phyloP scores from a whole-genome alignment of 2,797 vertebrate species.

The Lepilemur septentrionalis region DNA sequence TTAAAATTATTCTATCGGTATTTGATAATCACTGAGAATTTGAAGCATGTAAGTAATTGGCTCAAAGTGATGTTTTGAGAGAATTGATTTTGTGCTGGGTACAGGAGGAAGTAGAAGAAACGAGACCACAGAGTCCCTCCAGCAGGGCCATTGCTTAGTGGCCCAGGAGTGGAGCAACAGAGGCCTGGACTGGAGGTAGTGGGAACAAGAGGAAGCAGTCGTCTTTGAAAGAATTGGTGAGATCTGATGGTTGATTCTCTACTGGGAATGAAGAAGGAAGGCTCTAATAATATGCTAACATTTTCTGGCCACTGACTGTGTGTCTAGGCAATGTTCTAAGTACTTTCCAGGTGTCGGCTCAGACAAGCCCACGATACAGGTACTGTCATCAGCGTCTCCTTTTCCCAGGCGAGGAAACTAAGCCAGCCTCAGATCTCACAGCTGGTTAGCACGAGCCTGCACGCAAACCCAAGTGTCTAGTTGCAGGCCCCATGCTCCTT shows the following conservation, averaged over 20 bases:
- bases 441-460: background rate
- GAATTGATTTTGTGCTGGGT: background rate
- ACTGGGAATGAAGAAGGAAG: background rate
- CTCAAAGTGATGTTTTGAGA: background rate
- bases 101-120: background rate
- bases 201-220: background rate
- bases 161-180: background rate
- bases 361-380: background rate
- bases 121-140: background rate
- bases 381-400: background rate
- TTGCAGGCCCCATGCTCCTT: background rate
- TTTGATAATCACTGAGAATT: background rate
- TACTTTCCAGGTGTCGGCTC: background rate
- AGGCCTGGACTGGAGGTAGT: background rate
- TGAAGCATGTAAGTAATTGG: background rate
- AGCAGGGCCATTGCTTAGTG: background rate
- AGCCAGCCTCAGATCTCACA: background rate
- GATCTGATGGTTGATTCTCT: background rate
- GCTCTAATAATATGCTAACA: no score
- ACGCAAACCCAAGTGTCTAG: background rate
- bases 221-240: background rate
- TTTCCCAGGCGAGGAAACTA: background rate
- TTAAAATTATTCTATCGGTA: background rate
- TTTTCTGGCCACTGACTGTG: background rate
- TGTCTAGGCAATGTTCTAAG: background rate